A percentile compares a stretch with the other conserved stretches of the same genome.
These are phyloP conservation scores for Novumbra hubbsi DNA, from an alignment of 2,797 vertebrate species.

Conservation along the genomic window DNA sequence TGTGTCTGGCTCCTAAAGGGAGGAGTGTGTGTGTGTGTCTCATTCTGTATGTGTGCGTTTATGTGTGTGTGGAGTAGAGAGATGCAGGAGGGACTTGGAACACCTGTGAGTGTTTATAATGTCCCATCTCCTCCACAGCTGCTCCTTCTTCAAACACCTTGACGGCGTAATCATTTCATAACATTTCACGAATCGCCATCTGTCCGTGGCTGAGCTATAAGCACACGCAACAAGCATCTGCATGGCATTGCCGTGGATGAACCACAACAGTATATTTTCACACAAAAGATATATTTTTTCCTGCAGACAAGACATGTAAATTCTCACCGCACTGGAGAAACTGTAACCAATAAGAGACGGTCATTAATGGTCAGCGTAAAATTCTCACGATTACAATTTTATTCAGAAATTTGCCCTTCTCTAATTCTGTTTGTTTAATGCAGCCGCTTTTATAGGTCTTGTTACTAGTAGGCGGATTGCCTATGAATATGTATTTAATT, in stretches of 20 bases:
- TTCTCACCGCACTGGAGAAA: constrained; percentile 79
- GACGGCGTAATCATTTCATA: constrained; percentile 99
- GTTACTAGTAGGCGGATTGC: background rate
- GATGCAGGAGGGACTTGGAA: constrained; percentile 91
- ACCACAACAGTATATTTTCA: constrained; percentile 99
- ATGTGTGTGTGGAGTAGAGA: constrained; percentile 1
- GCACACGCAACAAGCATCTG: constrained; percentile 99
- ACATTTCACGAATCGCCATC: constrained; percentile 99
- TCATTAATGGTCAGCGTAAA: background rate
- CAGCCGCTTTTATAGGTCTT: background rate
- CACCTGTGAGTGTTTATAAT: constrained; percentile 99
- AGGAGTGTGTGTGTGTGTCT: background rate
- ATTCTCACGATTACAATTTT: background rate
- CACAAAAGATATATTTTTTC: constrained; percentile 99
- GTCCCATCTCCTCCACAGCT: constrained; percentile 99
- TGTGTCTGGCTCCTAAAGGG: constrained; percentile 83
- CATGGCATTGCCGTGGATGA: constrained; percentile 99
- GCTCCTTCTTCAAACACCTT: constrained; percentile 99
- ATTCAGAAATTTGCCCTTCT: background rate
- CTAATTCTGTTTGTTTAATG: background rate
- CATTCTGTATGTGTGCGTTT: background rate
- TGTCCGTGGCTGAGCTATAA: constrained; percentile 98
- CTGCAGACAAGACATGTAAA: constrained; percentile 94
- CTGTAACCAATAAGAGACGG: constrained; percentile 87
- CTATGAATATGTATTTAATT: constrained; percentile 1